Conservation (phyloP, 2,888 invertebrate species). For the Acleris literana region DNA sequence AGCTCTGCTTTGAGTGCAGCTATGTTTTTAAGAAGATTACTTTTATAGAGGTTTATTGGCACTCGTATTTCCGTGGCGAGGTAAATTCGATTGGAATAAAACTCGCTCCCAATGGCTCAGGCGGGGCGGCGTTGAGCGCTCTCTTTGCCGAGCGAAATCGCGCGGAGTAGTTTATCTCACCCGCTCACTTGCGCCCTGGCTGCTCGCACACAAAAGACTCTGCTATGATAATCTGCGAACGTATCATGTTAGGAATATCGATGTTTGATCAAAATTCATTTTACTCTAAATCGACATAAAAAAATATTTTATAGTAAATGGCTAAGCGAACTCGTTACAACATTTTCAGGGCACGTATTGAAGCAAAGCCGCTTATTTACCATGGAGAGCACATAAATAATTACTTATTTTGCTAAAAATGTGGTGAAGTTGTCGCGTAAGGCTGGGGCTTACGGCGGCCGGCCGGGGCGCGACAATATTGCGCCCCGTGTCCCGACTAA, state of each 20-base stretch:
- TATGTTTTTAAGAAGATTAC: slow-evolving; percentile 36
- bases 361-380: slow-evolving; percentile 25
- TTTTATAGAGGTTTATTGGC: slow-evolving; percentile 45
- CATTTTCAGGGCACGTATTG: background rate
- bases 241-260: slow-evolving; percentile 46
- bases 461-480: slow-evolving; percentile 77
- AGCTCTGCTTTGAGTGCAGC: slow-evolving; percentile 17
- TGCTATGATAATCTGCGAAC: slow-evolving; percentile 71
- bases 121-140: slow-evolving; percentile 71
- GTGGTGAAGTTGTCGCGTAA: slow-evolving; percentile 44
- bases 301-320: too few species aligned
- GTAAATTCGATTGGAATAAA: slow-evolving; percentile 78
- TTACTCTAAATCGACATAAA: background rate
- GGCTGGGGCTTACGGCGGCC: slow-evolving; percentile 68
- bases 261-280: slow-evolving; percentile 9
- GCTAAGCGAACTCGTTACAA: background rate
- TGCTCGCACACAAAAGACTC: slow-evolving; percentile 62
- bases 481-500: slow-evolving; percentile 79
- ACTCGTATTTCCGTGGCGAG: slow-evolving; percentile 59
- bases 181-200: slow-evolving; percentile 56
- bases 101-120: slow-evolving; percentile 54
- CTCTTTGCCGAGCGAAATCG: slow-evolving; percentile 78
- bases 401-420: slow-evolving; percentile 45
- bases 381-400: slow-evolving; percentile 30
- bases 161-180: slow-evolving; percentile 76